phyloP scores from a whole-genome alignment of 2,888 invertebrate genomes.

The Hyles lineata region DNA sequence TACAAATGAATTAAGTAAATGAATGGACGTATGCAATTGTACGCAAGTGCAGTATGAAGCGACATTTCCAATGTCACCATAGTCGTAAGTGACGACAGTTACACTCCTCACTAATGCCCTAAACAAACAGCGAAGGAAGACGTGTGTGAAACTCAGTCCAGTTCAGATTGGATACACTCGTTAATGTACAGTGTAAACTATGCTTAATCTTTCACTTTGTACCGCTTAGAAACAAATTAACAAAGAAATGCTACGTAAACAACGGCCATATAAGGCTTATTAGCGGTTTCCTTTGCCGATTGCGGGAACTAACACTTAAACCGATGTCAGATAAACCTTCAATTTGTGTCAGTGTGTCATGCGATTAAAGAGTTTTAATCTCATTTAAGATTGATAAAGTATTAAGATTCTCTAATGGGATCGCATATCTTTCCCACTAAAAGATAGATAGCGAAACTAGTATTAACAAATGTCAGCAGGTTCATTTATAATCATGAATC shows the following conservation, averaged over 20 bases:
- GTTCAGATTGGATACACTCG: slow-evolving; percentile 69
- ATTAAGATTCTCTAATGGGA: background rate
- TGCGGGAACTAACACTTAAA: slow-evolving; percentile 53
- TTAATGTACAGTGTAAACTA: slow-evolving; percentile 71
- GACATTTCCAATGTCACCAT: slow-evolving; percentile 41
- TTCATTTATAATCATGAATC: slow-evolving; percentile 30
- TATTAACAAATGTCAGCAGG: slow-evolving; percentile 29
- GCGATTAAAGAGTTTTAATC: slow-evolving; percentile 43
- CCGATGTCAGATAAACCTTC: slow-evolving; percentile 46
- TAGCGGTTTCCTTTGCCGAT: slow-evolving; percentile 62
- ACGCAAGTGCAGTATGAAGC: slow-evolving; percentile 3
- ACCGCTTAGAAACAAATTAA: slow-evolving; percentile 75
- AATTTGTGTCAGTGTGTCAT: slow-evolving; percentile 63
- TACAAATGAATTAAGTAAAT: slow-evolving; percentile 23
- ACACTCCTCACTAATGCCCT: slow-evolving; percentile 67
- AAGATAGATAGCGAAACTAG: slow-evolving; percentile 10
- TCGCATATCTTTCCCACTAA: background rate
- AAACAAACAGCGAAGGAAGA: slow-evolving; percentile 64
- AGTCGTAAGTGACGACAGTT: slow-evolving; percentile 65
- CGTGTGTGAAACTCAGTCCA: slow-evolving; percentile 77
- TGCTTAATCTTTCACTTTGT: slow-evolving; percentile 81
- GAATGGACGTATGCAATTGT: slow-evolving; percentile 1
- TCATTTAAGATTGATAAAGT: background rate
- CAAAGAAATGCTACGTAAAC: slow-evolving; percentile 70
- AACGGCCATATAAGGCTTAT: slow-evolving; percentile 59